Evolutionary conservation across 2,797 vertebrate species (phyloP).

Genomic region (Cryptoprocta ferox): DNA sequence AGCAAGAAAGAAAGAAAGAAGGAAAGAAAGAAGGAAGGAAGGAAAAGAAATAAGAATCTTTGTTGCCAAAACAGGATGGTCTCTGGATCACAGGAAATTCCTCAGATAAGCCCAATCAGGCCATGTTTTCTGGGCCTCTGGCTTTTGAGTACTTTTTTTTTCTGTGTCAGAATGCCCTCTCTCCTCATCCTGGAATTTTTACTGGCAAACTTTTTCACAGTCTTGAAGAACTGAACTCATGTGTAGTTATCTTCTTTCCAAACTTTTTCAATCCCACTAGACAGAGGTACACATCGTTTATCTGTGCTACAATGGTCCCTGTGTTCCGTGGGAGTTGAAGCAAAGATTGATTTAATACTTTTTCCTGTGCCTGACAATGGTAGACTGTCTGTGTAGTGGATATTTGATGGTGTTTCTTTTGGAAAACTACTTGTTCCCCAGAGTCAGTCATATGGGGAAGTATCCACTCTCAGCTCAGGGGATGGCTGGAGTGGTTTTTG

Average conservation of each 20-base stretch:
- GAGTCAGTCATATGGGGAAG: background rate
- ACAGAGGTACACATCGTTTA: background rate
- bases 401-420: background rate
- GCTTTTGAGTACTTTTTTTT: background rate
- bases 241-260: background rate
- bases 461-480: background rate
- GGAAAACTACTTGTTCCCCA: background rate
- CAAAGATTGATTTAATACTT: background rate
- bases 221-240: background rate
- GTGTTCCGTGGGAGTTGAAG: background rate
- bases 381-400: fast-evolving
- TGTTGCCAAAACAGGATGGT: background rate
- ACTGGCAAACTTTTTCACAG: background rate
- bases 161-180: background rate
- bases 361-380: background rate
- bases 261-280: background rate
- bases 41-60: background rate
- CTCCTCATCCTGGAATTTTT: background rate
- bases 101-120: background rate
- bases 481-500: background rate
- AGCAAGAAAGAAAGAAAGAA: no score
- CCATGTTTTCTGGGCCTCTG: background rate
- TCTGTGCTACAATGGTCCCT: background rate
- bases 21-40: no score
- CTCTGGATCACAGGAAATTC: background rate